Base-by-base conservation (phyloP, 2,797 vertebrate genomes). In the Crypturellus tataupa region DNA sequence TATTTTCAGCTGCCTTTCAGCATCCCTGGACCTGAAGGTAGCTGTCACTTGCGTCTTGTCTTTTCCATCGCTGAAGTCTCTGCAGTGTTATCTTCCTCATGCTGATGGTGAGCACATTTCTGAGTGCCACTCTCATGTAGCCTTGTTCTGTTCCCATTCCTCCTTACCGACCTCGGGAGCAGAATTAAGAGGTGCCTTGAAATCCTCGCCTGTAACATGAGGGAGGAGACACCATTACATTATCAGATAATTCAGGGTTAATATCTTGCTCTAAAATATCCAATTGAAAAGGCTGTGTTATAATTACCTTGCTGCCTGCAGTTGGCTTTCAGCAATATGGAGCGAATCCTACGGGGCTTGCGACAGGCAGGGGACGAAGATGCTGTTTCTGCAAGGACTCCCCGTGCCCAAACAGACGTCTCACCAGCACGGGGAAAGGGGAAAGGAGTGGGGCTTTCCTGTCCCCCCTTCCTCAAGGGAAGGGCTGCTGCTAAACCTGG, bases 401-500 rank as follows among this genome's bases (percentile, higher is more conserved):
- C 55, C 16, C 2, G 21, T 65, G 67, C 81, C n/a, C 35, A 29
- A 24, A n/a, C 31, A 2, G 1, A 33, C 40, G 33, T 81, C 24
- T 63, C 60, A 23, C 29, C 40, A 19, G 25, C 12, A 40, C 24
- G 31, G 20, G 10, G n/a, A 2, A 23, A 53, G 25, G 51, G 27
- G 27, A 29, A 51, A 14, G 14, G 2, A 62, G 3, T 5, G 20
- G 40, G 40, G 40, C 40, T 40, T 40, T 40, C 40, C 40, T 40
- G 1, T 29, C 6, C 2, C 51, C 65, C 35, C 4, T 20, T 65
- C 19, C 71, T 76, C 71, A 63, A 72, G 31, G 0, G 0, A 55
- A 31, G 33, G 29, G 31, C 27, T 70, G 37, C 46, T 70, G 15
- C n/a, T 37, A 70, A 69, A 39, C 4, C 47, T 75, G 4, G 3